Percentiles rank a stretch among this genome's conserved stretches.
Evolutionary conservation across 2,113 vertebrate species (phyloP).

Genomic region (Myotis lucifugus): DNA sequence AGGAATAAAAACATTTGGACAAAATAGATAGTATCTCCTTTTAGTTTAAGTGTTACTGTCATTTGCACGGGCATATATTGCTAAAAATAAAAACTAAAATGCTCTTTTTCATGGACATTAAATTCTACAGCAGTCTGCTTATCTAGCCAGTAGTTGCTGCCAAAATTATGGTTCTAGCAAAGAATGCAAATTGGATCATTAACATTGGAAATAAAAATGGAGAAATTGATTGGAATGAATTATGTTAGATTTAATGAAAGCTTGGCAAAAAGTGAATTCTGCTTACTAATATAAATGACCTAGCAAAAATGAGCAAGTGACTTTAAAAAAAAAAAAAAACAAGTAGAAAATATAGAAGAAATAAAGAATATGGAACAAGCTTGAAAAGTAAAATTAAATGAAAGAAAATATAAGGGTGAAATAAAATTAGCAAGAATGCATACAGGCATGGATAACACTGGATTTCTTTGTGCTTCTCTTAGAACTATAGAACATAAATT

Average conservation of each 20-base stretch:
- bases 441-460: not conserved
- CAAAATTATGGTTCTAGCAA: conserved; percentile 49
- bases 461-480: not conserved
- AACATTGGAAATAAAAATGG: conserved; percentile 50
- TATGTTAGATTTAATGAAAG: conserved; percentile 39
- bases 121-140: not conserved
- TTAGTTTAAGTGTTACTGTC: not conserved
- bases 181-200: conserved; percentile 59
- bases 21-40: not conserved
- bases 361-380: not conserved
- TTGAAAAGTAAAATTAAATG: not conserved
- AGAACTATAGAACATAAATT: not conserved
- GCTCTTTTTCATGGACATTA: not conserved
- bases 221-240: conserved; percentile 39
- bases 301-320: conserved; percentile 2
- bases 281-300: not conserved
- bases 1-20: not conserved
- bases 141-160: not conserved
- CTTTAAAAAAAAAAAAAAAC: not conserved
- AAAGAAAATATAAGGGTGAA: not conserved
- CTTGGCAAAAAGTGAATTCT: conserved; percentile 17
- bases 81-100: conserved; percentile 28
- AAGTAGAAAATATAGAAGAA: not conserved
- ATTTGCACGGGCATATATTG: not conserved
- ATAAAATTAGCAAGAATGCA: not conserved